phyloP scores from a whole-genome alignment of 2,888 invertebrate species.

The Andrena minutula region DNA sequence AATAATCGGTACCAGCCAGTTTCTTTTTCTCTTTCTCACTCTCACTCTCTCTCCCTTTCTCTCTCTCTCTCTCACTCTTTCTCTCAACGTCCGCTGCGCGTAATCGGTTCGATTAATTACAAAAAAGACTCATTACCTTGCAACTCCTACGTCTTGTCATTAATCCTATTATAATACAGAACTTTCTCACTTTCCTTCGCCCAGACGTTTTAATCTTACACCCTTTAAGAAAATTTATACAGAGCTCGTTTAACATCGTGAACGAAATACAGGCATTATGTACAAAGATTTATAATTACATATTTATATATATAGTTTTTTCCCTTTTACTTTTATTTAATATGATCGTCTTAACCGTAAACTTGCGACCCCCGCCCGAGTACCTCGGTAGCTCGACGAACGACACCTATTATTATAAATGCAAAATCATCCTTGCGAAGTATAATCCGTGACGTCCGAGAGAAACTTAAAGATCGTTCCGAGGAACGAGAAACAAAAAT shows the following conservation, averaged over 20 bases:
- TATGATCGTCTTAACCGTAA: constrained; percentile 63
- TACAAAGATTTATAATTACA: constrained; percentile 81
- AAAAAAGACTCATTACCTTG: constrained; percentile 79
- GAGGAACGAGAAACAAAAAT: constrained; percentile 46
- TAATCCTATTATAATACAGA: constrained; percentile 82
- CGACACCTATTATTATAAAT: constrained; percentile 73
- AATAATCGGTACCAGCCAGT: constrained; percentile 60
- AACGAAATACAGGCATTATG: constrained; percentile 82
- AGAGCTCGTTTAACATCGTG: constrained; percentile 79
- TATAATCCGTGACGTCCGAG: constrained; percentile 62
- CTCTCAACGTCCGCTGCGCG: constrained; percentile 58
- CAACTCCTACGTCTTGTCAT: constrained; percentile 82
- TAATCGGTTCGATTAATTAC: constrained; percentile 80
- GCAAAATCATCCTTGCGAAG: constrained; percentile 71
- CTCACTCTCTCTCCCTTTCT: constrained; percentile 17
- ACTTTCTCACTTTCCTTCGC: constrained; percentile 75
- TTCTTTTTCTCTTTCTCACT: constrained; percentile 63
- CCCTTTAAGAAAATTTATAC: constrained; percentile 80
- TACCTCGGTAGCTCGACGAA: constrained; percentile 65
- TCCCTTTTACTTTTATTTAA: constrained; percentile 48
- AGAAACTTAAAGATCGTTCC: constrained; percentile 52
- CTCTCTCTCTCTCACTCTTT: neutral
- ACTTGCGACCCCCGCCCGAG: constrained; percentile 46
- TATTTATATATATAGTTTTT: constrained; percentile 71
- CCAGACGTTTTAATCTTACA: constrained; percentile 79